Conservation (phyloP, 2,888 invertebrate genomes). For the Eupithecia dodoneata region DNA sequence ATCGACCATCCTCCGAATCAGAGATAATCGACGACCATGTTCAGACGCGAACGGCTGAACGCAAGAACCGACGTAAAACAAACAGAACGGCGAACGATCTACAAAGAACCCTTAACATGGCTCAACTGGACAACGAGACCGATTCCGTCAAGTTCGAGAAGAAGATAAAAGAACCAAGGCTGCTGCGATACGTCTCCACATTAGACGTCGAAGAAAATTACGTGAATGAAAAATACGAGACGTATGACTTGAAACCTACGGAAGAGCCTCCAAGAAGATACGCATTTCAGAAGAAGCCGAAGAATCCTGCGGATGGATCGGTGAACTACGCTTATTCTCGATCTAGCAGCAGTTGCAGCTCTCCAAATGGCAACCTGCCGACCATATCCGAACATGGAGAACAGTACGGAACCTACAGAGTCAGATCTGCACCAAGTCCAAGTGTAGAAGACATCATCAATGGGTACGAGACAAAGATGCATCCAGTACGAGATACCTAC, state of each 20-base stretch:
- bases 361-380: conserved; percentile 75
- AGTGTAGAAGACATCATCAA: conserved; percentile 56
- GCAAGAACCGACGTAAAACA: conserved; percentile 66
- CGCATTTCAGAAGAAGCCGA: conserved; percentile 74
- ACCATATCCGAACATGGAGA: conserved; percentile 78
- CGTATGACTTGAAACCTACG: conserved; percentile 71
- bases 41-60: conserved; percentile 67
- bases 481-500: conserved; percentile 62
- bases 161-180: conserved; percentile 72
- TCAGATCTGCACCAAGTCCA: conserved; percentile 57
- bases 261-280: conserved; percentile 71
- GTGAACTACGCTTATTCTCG: conserved; percentile 76
- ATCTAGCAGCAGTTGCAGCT: conserved; percentile 77
- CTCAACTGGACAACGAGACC: conserved; percentile 76
- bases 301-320: conserved; percentile 76
- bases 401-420: conserved; percentile 70
- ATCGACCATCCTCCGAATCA: conserved; percentile 74
- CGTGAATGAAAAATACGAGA: conserved; percentile 75
- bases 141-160: conserved; percentile 78
- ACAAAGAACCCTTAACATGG: conserved; percentile 66
- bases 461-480: conserved; percentile 69
- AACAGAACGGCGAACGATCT: conserved; percentile 71
- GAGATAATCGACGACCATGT: conserved; percentile 78
- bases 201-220: conserved; percentile 74
- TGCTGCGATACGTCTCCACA: conserved; percentile 74